Evolutionary conservation across 2,113 vertebrate species (phyloP).

Genomic region (Motacilla tschutschensis): DNA sequence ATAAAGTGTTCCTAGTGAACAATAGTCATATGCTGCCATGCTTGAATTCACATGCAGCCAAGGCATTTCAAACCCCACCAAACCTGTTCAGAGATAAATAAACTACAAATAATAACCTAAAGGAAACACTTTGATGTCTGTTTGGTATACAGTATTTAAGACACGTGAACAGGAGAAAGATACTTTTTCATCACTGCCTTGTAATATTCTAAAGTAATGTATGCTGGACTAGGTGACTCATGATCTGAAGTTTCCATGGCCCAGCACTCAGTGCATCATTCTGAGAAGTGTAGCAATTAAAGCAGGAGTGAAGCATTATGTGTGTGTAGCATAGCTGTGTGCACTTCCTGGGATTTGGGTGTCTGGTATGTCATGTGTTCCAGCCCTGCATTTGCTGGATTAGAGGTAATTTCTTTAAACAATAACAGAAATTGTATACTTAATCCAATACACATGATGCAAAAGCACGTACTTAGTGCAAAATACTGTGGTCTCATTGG

Average conservation of each 20-base stretch:
- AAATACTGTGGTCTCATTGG: neutral
- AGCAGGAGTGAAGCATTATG: constrained; percentile 12
- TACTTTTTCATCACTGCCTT: constrained; percentile 29
- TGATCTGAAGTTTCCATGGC: neutral
- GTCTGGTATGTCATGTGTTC: constrained; percentile 5
- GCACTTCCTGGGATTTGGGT: neutral
- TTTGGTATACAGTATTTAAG: constrained; percentile 24
- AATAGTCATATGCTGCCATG: neutral
- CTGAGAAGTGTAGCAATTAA: constrained; percentile 1
- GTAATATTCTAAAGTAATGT: constrained; percentile 36
- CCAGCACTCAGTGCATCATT: neutral
- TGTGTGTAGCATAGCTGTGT: neutral
- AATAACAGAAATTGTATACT: constrained; percentile 13
- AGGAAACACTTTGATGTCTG: constrained; percentile 51
- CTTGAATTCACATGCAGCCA: neutral
- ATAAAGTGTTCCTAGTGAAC: neutral
- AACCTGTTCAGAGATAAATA: constrained; percentile 55
- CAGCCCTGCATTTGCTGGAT: constrained; percentile 11
- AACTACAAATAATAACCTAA: constrained; percentile 51
- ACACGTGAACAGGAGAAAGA: constrained; percentile 42
- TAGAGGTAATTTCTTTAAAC: constrained; percentile 35
- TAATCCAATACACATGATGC: constrained; percentile 35
- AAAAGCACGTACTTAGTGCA: neutral
- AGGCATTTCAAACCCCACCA: constrained; percentile 22
- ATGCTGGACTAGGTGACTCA: constrained; percentile 32